phyloP scores from a whole-genome alignment of 2,797 vertebrate genomes.

The Trachurus trachurus region DNA sequence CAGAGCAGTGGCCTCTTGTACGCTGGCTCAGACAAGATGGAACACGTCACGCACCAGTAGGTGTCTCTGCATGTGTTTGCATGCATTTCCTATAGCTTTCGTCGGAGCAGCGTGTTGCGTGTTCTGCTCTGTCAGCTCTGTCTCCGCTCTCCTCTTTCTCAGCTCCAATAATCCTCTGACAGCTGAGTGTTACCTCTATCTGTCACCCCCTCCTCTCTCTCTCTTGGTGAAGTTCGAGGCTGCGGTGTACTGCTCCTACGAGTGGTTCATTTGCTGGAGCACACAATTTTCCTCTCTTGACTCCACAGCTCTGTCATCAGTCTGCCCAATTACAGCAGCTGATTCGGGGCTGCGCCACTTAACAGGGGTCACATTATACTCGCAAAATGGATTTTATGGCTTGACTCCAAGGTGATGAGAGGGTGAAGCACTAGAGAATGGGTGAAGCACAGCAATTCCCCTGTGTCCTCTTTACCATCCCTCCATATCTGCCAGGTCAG shows the following conservation, averaged over 20 bases:
- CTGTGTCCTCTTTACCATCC: not conserved
- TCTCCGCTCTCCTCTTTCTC: not conserved
- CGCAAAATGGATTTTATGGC: conserved; percentile 34
- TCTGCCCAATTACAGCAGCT: conserved; percentile 22
- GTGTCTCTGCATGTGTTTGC: conserved; percentile 14
- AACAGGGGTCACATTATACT: not conserved
- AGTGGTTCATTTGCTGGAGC: not conserved
- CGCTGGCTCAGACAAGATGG: conserved; percentile 27
- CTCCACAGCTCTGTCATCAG: conserved; percentile 25
- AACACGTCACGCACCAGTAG: conserved; percentile 25
- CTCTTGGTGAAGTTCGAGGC: conserved; percentile 19
- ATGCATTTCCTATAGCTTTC: conserved; percentile 18
- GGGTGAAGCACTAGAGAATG: not conserved
- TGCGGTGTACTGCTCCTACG: not conserved
- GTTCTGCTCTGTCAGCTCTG: not conserved
- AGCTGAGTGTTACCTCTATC: conserved; percentile 6
- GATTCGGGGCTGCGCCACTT: conserved; percentile 26
- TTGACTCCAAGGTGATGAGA: conserved; percentile 10
- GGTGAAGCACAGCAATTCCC: not conserved
- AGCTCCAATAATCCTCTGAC: conserved; percentile 9
- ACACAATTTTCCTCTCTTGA: not conserved
- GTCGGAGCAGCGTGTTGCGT: not conserved
- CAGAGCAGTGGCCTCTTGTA: conserved; percentile 16
- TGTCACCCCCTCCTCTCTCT: not conserved
- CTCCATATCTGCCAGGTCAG: not conserved